These are phyloP conservation scores for Dasysyrphus tricinctus DNA, from an alignment of 2,888 invertebrate genomes.

Conservation along the genomic window DNA sequence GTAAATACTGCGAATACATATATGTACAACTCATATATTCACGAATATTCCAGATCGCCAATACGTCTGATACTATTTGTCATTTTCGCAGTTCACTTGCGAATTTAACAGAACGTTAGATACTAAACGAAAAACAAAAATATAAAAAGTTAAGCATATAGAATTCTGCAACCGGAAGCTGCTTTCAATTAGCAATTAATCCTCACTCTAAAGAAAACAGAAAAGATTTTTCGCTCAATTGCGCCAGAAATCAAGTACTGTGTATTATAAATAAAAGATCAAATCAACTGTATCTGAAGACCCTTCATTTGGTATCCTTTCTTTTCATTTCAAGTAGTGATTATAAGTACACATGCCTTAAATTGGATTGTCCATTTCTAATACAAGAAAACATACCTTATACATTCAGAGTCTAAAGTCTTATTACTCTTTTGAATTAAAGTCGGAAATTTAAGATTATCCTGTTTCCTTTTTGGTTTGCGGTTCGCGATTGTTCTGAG, in stretches of 20 bases:
- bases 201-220: constrained; percentile 32
- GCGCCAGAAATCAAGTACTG: constrained; percentile 63
- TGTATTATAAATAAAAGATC: constrained; percentile 53
- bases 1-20: too few relatives aligned
- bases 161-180: constrained; percentile 48
- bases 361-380: constrained; percentile 67
- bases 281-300: constrained; percentile 51
- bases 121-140: neutral
- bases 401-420: constrained; percentile 30
- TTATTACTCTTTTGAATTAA: constrained; percentile 79
- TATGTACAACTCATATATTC: too few relatives aligned
- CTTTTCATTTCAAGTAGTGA: constrained; percentile 57
- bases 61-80: neutral
- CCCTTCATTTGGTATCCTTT: constrained; percentile 64
- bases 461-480: constrained; percentile 79
- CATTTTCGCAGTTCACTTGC: constrained; percentile 14
- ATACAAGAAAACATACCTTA: constrained; percentile 31
- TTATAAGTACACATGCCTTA: constrained; percentile 71
- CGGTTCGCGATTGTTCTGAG: constrained; percentile 71
- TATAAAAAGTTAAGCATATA: neutral
- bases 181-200: constrained; percentile 43
- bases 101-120: constrained; percentile 23
- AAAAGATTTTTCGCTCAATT: constrained; percentile 69
- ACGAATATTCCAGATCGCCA: neutral
- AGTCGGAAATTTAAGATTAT: constrained; percentile 81